Evolutionary conservation across 2,797 vertebrate species (phyloP).

Genomic region (Remorina albescens): DNA sequence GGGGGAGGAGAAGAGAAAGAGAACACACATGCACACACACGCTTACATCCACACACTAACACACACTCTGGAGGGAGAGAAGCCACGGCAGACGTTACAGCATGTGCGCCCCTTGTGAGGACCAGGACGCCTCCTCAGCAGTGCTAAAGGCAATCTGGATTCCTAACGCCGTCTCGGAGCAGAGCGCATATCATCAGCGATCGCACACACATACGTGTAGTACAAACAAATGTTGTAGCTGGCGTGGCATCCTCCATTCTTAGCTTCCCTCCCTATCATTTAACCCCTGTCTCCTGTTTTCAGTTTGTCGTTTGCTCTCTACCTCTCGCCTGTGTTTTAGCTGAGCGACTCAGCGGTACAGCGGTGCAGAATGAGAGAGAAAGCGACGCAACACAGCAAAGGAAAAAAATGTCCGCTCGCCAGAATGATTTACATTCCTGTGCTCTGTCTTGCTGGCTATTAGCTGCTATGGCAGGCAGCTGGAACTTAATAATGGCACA

Average conservation of each 20-base stretch:
- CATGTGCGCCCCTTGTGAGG: slow-evolving; percentile 87
- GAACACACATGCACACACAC: neutral
- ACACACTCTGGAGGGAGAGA: slow-evolving; percentile 72
- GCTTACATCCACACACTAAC: slow-evolving; percentile 27
- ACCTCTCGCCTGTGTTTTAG: slow-evolving; percentile 26
- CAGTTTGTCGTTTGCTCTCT: slow-evolving; percentile 47
- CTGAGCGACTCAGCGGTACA: slow-evolving; percentile 57
- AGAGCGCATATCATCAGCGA: slow-evolving; percentile 82
- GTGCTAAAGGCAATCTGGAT: slow-evolving; percentile 86
- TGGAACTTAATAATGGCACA: slow-evolving; percentile 47
- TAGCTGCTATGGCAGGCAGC: slow-evolving; percentile 72
- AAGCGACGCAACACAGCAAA: slow-evolving; percentile 46
- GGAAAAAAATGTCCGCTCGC: slow-evolving; percentile 72
- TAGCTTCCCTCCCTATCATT: slow-evolving; percentile 61
- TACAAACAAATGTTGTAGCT: slow-evolving; percentile 72
- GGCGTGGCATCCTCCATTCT: slow-evolving; percentile 73
- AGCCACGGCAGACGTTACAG: slow-evolving; percentile 86
- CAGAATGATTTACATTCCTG: slow-evolving; percentile 85
- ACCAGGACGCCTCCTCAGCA: slow-evolving; percentile 89
- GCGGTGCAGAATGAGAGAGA: slow-evolving; percentile 29
- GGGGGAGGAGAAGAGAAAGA: slow-evolving; percentile 46
- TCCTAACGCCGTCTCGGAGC: slow-evolving; percentile 86
- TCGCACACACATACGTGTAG: slow-evolving; percentile 15
- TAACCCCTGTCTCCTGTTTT: slow-evolving; percentile 47
- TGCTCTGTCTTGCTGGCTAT: slow-evolving; percentile 72